A percentile compares a stretch with the other conserved stretches of the same genome.
Evolutionary conservation across 2,888 invertebrate genomes (phyloP).

Genomic region (Phortica okadai): DNA sequence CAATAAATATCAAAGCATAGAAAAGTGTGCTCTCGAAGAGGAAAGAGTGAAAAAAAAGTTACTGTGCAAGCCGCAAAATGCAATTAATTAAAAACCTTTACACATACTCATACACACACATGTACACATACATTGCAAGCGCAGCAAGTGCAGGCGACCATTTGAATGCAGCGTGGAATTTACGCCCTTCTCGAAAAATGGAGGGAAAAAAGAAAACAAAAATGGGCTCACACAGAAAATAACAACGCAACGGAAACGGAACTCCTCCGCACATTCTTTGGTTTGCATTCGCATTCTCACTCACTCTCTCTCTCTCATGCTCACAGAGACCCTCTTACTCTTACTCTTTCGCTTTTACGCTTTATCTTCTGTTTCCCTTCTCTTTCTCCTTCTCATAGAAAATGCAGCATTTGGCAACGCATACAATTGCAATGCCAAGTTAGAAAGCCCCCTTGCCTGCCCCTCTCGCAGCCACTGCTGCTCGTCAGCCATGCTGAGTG

Average conservation of each 20-base stretch:
- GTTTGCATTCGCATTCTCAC: neutral
- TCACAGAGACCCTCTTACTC: neutral
- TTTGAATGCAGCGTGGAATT: constrained; percentile 30
- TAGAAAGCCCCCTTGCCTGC: neutral
- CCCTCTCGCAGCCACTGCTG: neutral
- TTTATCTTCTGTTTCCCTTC: neutral
- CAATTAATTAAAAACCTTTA: constrained; percentile 64
- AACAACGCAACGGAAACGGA: constrained; percentile 3
- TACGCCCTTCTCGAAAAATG: constrained; percentile 25
- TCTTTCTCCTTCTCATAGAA: neutral
- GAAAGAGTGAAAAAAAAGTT: constrained; percentile 26
- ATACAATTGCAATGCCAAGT: constrained; percentile 1
- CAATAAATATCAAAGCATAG: constrained; percentile 25
- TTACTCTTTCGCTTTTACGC: neutral
- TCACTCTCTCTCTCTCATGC: neutral
- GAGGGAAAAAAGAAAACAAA: constrained; percentile 22
- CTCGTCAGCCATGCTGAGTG: constrained; percentile 58
- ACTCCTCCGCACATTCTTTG: neutral
- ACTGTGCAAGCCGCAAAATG: constrained; percentile 51
- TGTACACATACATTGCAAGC: neutral
- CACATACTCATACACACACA: constrained; percentile 39
- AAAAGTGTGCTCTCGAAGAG: constrained; percentile 34
- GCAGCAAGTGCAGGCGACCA: neutral
- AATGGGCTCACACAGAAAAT: neutral
- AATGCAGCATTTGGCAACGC: neutral